phyloP scores from a whole-genome alignment of 2,888 invertebrate genomes.

The Piscicola geometra region DNA sequence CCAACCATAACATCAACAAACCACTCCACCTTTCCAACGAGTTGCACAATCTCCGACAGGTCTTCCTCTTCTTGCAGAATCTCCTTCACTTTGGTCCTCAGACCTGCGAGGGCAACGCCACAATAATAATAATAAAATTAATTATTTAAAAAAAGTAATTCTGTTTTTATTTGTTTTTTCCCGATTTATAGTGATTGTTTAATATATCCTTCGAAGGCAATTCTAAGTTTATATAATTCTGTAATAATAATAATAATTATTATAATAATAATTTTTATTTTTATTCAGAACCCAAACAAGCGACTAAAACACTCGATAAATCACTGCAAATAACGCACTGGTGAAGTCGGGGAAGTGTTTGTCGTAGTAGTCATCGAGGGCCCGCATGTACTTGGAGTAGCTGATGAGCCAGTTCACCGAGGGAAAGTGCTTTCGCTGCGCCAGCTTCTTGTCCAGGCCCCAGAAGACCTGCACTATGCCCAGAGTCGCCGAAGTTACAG shows the following conservation, averaged over 20 bases:
- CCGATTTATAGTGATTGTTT: too few species aligned
- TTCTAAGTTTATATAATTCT: too few species aligned
- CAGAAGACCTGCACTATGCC: slow-evolving; percentile 99
- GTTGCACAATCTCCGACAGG: slow-evolving; percentile 96
- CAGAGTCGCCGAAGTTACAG: slow-evolving; percentile 95
- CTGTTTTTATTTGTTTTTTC: too few species aligned
- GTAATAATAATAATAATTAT: too few species aligned
- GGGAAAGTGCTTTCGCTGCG: slow-evolving; percentile 98
- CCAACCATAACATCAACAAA: too few species aligned
- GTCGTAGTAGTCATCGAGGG: slow-evolving; percentile 98
- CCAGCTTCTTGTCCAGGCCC: slow-evolving; percentile 97
- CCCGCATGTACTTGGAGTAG: slow-evolving; percentile 96
- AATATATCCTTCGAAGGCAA: too few species aligned
- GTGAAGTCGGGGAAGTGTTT: slow-evolving; percentile 96
- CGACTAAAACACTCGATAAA: not conserved
- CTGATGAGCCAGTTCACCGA: slow-evolving; percentile 99
- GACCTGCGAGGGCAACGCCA: not conserved
- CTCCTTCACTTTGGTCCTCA: slow-evolving; percentile 65
- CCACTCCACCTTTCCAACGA: slow-evolving; percentile 95
- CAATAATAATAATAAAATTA: too few species aligned
- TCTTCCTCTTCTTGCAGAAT: slow-evolving; percentile 98
- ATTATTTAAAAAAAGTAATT: too few species aligned
- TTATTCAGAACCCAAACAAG: too few species aligned
- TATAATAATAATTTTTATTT: too few species aligned
- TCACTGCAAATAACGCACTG: not conserved